Conservation (phyloP, 2,113 vertebrate species). For the Emberiza fucata region DNA sequence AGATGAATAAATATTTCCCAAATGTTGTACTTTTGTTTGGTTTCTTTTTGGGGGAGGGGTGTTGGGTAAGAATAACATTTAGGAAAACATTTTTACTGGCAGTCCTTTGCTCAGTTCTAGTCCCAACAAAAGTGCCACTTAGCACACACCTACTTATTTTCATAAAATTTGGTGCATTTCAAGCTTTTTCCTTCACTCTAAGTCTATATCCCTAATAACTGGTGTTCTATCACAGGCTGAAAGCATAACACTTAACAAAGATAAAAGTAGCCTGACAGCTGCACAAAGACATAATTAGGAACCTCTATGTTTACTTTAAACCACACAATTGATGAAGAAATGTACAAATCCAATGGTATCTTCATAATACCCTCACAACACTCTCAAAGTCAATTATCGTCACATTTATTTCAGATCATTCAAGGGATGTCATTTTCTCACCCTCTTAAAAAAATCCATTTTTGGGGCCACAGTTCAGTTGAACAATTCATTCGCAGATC, state of each 20-base stretch:
- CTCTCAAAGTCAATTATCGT: slow-evolving; percentile 62
- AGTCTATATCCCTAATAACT: slow-evolving; percentile 44
- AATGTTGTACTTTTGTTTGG: neutral
- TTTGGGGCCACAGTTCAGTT: slow-evolving; percentile 28
- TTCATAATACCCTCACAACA: slow-evolving; percentile 34
- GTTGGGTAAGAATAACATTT: neutral
- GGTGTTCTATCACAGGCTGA: slow-evolving; percentile 29
- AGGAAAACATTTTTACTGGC: neutral
- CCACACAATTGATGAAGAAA: slow-evolving; percentile 62
- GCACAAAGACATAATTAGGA: slow-evolving; percentile 67
- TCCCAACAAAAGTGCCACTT: neutral
- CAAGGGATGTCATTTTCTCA: slow-evolving; percentile 27
- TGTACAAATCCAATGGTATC: slow-evolving; percentile 36
- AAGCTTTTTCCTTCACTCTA: slow-evolving; percentile 46
- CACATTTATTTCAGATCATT: slow-evolving; percentile 62
- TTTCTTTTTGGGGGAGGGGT: accelerated
- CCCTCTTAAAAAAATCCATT: slow-evolving; percentile 24
- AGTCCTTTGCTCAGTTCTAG: neutral
- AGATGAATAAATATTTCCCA: neutral
- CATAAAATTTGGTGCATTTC: neutral
- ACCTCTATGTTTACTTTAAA: slow-evolving; percentile 58
- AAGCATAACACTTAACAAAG: slow-evolving; percentile 56
- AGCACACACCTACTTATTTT: neutral
- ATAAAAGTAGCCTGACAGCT: slow-evolving; percentile 59
- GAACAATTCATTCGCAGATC: slow-evolving; percentile 67